phyloP scores from a whole-genome alignment of 1,140 invertebrate genomes.

The Neodiprion lecontei region DNA sequence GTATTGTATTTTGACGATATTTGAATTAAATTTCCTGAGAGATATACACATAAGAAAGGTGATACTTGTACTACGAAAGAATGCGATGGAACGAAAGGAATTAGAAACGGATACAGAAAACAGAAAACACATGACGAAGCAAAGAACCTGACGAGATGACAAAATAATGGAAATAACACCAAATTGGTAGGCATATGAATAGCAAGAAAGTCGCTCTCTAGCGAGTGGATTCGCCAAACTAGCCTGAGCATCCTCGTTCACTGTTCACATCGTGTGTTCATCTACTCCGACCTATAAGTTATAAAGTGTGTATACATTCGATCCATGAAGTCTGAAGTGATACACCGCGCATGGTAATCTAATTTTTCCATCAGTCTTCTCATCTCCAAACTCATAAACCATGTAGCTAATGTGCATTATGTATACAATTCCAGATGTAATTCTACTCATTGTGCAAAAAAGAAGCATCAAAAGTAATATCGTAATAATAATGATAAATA shows the following conservation, averaged over 20 bases:
- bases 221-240: too few species aligned
- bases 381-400: neutral
- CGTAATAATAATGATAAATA: conserved; percentile 28
- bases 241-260: neutral
- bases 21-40: too few species aligned
- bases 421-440: conserved; percentile 25
- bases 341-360: conserved; percentile 33
- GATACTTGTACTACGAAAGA: too few species aligned
- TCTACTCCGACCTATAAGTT: conserved; percentile 8
- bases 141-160: neutral
- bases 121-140: neutral
- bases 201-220: neutral
- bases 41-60: too few species aligned
- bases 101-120: neutral
- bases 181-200: neutral
- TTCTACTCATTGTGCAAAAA: conserved; percentile 1
- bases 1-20: too few species aligned
- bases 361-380: conserved; percentile 35
- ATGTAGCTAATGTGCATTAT: neutral
- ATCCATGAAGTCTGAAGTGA: neutral
- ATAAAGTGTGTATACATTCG: conserved; percentile 10
- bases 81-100: neutral
- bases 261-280: conserved; percentile 14
- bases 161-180: neutral
- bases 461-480: conserved; percentile 3